phyloP scores from a whole-genome alignment of 2,113 vertebrate species.

The Grus americana region DNA sequence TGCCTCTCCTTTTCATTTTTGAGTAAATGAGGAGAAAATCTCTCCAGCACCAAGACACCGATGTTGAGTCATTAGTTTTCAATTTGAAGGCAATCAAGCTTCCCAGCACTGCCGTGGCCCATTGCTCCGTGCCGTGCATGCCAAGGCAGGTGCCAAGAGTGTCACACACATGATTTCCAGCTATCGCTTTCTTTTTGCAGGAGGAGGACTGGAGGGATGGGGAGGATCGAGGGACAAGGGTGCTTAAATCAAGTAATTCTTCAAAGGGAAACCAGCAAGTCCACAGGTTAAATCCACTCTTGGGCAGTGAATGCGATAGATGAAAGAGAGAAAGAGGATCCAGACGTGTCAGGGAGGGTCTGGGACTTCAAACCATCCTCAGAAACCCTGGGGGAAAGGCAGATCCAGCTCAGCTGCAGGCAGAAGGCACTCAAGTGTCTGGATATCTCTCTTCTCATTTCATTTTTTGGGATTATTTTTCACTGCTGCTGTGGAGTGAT shows the following conservation, averaged over 20 bases:
- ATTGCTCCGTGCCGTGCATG: neutral
- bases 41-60: neutral
- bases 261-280: neutral
- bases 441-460: neutral
- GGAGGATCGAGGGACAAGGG: fast-evolving
- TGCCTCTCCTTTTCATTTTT: neutral
- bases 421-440: neutral
- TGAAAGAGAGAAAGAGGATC: neutral
- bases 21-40: neutral
- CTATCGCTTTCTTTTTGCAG: neutral
- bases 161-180: neutral
- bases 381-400: fast-evolving
- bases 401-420: neutral
- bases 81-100: neutral
- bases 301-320: neutral
- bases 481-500: neutral
- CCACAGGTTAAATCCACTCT: neutral
- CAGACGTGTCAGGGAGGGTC: neutral
- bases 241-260: neutral
- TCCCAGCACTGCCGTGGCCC: fast-evolving
- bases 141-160: neutral
- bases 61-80: neutral
- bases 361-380: neutral
- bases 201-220: neutral
- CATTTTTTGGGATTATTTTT: neutral